Conservation (phyloP, 2,113 vertebrate species). For the Pseudorasbora parva region DNA sequence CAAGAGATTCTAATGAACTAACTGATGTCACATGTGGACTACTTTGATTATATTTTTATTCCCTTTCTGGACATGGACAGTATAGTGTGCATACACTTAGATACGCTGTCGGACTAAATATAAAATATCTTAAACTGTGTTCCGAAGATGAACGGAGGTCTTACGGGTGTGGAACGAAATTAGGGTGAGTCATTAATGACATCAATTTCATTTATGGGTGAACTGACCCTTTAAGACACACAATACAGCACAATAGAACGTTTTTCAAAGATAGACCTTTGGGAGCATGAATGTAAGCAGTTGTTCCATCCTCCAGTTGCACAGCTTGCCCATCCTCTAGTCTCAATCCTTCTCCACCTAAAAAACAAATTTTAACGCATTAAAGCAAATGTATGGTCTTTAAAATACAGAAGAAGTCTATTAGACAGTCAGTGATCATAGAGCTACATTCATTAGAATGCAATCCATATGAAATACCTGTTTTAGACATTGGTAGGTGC, state of each 20-base stretch:
- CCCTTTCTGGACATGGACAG: too few relatives aligned
- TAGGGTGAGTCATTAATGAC: too few relatives aligned
- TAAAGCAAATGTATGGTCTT: background rate
- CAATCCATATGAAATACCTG: slow-evolving; percentile 73
- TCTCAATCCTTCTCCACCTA: slow-evolving; percentile 88
- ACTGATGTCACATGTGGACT: too few relatives aligned
- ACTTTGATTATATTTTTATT: too few relatives aligned
- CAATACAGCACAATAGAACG: background rate
- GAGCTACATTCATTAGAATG: background rate
- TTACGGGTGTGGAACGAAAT: too few relatives aligned
- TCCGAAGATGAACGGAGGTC: too few relatives aligned
- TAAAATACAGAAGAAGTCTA: background rate
- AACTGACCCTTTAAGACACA: too few relatives aligned
- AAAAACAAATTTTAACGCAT: background rate
- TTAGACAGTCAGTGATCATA: background rate
- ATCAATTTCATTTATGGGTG: too few relatives aligned
- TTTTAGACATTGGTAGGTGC: slow-evolving; percentile 92
- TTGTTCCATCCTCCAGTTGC: slow-evolving; percentile 96
- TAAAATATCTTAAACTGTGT: too few relatives aligned
- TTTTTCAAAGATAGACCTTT: slow-evolving; percentile 84
- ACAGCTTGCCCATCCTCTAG: slow-evolving; percentile 97
- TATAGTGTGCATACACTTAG: too few relatives aligned
- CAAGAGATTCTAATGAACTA: too few relatives aligned
- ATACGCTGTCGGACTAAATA: too few relatives aligned
- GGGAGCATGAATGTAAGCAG: slow-evolving; percentile 93